Base-by-base conservation (phyloP, 1,140 invertebrate species). In the Elymnias hypermnestra region DNA sequence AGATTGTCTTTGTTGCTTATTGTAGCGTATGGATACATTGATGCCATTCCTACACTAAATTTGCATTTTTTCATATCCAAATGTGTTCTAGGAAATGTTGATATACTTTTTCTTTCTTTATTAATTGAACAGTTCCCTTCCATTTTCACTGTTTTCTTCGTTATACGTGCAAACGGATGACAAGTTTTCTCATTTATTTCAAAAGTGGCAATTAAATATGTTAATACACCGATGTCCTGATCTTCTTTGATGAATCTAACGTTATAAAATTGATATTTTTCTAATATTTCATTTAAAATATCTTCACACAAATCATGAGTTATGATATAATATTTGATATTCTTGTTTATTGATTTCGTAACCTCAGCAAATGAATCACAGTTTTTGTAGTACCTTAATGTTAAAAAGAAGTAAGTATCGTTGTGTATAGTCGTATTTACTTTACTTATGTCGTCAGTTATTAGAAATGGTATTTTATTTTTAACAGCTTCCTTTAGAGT, bases 41-140 rank as follows among this genome's bases (percentile, higher is more conserved):
- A 33, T 6, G 59, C 58, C 42, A 78, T 64, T 0, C 74, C 79
- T 7, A 72, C 54, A 48, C 57, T 72, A 5, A 81, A 44, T 0
- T 60, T 53, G 46, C 76, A 83, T 29, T 63, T 60, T 37, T 70
- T 72, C 2, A 63, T 57, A 53, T 83, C 58, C 3, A 5, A 55
- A 2, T 53, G 52, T 3, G 43, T 47, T 60, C 68, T 72, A 1
- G 13, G 12, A 33, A 8, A 29, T 29, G 6, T 3, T 7, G 6
- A 9, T 3, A 15, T 3, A 6, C 5, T 1, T 14, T 2, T 33
- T 33, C 8, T 8, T 7, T 33, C 15, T 2, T 15, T 8, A 8
- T 6, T 7, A 33, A 5, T 2, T 1, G 13, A 7, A 15, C 12
- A 7, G 15, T 7, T 33, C 3, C 1, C 0, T 15, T 8, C 3